phyloP scores from a whole-genome alignment of 2,797 vertebrate species.

The Oreonectes daqikongensis region DNA sequence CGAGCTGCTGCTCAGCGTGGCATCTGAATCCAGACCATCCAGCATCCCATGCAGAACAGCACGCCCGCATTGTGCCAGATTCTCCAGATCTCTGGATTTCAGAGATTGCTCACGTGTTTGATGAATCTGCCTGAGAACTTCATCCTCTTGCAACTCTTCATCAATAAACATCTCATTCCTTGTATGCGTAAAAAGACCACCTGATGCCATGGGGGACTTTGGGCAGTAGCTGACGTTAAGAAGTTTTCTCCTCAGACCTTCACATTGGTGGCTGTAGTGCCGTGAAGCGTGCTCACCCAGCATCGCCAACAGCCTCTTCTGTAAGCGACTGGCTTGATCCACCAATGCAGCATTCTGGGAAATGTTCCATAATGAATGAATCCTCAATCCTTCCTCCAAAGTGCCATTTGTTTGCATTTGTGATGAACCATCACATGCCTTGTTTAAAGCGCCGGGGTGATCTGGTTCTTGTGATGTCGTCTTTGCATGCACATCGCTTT shows the following conservation, averaged over 20 bases:
- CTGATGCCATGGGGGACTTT: constrained; percentile 55
- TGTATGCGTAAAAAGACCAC: constrained; percentile 26
- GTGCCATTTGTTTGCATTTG: constrained; percentile 51
- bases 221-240: constrained; percentile 62
- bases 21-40: constrained; percentile 88
- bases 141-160: constrained; percentile 62
- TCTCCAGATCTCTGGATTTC: constrained; percentile 71
- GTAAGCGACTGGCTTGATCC: constrained; percentile 75
- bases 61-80: constrained; percentile 75
- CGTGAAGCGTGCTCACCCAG: constrained; percentile 81
- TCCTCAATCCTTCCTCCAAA: constrained; percentile 70
- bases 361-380: constrained; percentile 74
- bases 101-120: constrained; percentile 3
- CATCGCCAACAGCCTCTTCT: constrained; percentile 82
- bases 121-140: constrained; percentile 34
- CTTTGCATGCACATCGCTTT: constrained; percentile 63
- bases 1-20: constrained; percentile 91
- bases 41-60: constrained; percentile 78
- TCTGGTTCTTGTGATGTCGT: constrained; percentile 58
- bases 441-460: constrained; percentile 22
- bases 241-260: constrained; percentile 77
- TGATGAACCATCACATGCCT: constrained; percentile 15
- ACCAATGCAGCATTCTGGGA: constrained; percentile 81
- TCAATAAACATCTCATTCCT: constrained; percentile 62
- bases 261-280: constrained; percentile 84